phyloP scores from a whole-genome alignment of 2,797 vertebrate genomes.

The Xenentodon cancila region DNA sequence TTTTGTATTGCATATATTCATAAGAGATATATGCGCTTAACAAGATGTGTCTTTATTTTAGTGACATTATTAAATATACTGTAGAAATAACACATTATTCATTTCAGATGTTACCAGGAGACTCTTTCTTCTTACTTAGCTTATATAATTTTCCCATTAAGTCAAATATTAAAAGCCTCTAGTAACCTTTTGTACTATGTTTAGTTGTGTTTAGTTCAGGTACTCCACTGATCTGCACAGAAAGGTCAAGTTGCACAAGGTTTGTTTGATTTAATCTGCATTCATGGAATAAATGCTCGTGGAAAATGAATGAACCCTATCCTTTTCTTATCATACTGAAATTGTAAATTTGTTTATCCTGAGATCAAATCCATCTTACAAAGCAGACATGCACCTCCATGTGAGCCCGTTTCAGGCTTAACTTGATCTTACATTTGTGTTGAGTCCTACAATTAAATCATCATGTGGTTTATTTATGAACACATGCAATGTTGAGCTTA shows the following conservation, averaged over 20 bases:
- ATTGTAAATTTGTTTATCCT: conserved; percentile 55
- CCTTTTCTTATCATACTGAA: conserved; percentile 30
- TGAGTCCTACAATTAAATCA: neutral
- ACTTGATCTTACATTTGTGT: neutral
- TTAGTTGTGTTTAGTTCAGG: conserved; percentile 28
- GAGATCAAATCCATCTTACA: conserved; percentile 28
- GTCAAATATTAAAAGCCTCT: conserved; percentile 2
- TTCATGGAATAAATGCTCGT: conserved; percentile 65
- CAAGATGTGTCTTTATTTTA: no score
- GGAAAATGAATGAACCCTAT: conserved; percentile 52
- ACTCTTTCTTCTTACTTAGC: no score
- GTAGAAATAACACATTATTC: no score
- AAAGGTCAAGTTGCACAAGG: conserved; percentile 50
- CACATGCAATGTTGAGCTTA: neutral
- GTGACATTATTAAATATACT: no score
- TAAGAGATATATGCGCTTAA: no score
- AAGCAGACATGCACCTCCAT: conserved; percentile 5
- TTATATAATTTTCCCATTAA: neutral
- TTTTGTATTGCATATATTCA: no score
- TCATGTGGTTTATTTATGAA: neutral
- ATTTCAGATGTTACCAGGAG: no score
- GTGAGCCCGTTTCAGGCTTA: neutral
- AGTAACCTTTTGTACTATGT: conserved; percentile 30
- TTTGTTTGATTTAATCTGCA: conserved; percentile 56
- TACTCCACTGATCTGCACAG: conserved; percentile 17